Base-by-base conservation (phyloP, 2,888 invertebrate species). In the Salticus scenicus region DNA sequence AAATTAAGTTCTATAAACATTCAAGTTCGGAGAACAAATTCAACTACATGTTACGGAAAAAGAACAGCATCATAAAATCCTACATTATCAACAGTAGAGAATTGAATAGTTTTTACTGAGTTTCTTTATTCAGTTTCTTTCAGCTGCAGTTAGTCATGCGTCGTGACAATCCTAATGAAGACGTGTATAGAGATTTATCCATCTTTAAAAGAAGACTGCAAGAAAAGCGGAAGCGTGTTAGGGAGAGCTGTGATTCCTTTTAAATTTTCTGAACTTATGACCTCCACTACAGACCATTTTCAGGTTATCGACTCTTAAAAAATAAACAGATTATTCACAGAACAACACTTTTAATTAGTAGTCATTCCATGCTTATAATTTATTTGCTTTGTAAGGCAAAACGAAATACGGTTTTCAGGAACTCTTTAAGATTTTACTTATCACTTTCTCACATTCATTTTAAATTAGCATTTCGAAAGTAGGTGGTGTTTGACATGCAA, bases 161-260 rank as follows among this genome's bases (percentile, higher is more conserved):
- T 42, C 75, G 42, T 64, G 75, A 75, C 75, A 75, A 31, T 41
- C 27, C 24, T 66, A 75, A 75, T 66, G 66, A 66, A 66, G n/a
- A n/a, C 20, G n/a, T 12, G 12, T 33, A 76, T 76, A 27, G 63
- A 33, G 33, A n/a, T 17, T 57, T 33, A 33, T 70, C 27, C 24
- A 57, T n/a, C 57, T 57, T 28, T n/a, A n/a, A n/a, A n/a, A 28
- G 77, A 33, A 57, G n/a, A 30, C 41, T 67, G 47, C 28, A 30
- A 17, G 31, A 24, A 70, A 42, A 70, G 70, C 70, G 70, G 70
- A 70, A 70, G 70, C 70, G 27, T 67, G 24, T 37, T 37, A 10
- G 37, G 4, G 37, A 37, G 37, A 37, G 10, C 4, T 4, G 24
- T 24, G 24, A 4, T 57, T 57, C 57, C 57, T 57, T 57, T 57